These are phyloP conservation scores for Lagopus muta DNA, from an alignment of 2,113 vertebrate species.

Conservation along the genomic window DNA sequence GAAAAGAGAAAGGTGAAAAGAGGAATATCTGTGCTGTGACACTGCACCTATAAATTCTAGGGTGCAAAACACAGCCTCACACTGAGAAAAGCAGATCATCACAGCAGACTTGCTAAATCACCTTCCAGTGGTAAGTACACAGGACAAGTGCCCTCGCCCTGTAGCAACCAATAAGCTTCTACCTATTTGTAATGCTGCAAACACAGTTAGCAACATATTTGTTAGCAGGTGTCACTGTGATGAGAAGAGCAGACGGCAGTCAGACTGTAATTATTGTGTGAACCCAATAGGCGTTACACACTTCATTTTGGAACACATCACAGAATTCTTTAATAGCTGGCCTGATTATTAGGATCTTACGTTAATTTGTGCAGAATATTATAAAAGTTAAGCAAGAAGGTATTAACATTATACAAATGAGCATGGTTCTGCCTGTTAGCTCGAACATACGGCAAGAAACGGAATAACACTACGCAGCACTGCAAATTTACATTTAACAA, in stretches of 20 bases:
- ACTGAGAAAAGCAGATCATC: conserved; percentile 42
- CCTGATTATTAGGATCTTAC: conserved; percentile 56
- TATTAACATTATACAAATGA: conserved; percentile 80
- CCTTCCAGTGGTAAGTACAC: conserved; percentile 33
- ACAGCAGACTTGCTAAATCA: conserved; percentile 43
- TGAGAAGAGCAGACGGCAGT: conserved; percentile 72
- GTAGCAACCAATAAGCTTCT: conserved; percentile 37
- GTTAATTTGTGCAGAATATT: conserved; percentile 67
- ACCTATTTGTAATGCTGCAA: conserved; percentile 75
- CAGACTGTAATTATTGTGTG: conserved; percentile 72
- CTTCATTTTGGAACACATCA: conserved; percentile 68
- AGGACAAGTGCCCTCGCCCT: conserved; percentile 1
- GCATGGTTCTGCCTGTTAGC: conserved; percentile 69
- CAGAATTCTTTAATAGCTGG: conserved; percentile 63
- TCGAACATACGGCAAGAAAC: conserved; percentile 75
- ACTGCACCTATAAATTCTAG: conserved; percentile 21
- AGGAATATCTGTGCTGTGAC: not conserved
- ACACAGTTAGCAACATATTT: conserved; percentile 74
- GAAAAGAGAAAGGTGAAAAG: conserved; percentile 33
- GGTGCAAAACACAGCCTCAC: conserved; percentile 31
- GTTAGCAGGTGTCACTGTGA: conserved; percentile 73
- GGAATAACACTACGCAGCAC: conserved; percentile 76
- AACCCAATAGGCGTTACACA: conserved; percentile 72
- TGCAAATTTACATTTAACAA: conserved; percentile 79
- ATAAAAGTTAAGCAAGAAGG: conserved; percentile 76